phyloP scores from a whole-genome alignment of 2,888 invertebrate genomes.

The Stenichneumon culpator region DNA sequence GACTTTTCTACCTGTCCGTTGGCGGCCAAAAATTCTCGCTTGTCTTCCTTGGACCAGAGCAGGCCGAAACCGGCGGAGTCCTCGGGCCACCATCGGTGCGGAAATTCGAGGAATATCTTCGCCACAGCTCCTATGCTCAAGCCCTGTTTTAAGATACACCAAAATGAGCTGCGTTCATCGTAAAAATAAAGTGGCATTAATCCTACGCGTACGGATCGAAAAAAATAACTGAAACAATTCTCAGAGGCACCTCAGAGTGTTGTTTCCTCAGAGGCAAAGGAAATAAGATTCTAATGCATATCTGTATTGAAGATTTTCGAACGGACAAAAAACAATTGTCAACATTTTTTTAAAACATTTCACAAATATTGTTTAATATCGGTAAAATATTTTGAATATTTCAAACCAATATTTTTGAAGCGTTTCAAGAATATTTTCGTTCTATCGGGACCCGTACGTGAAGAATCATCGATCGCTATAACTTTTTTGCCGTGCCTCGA shows the following conservation, averaged over 20 bases:
- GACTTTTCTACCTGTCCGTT: constrained; percentile 75
- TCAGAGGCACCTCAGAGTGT: not conserved
- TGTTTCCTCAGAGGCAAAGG: not conserved
- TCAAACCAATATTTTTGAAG: too few species aligned
- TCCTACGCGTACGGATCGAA: not conserved
- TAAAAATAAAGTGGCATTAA: not conserved
- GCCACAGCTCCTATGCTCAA: constrained; percentile 89
- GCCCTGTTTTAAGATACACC: constrained; percentile 80
- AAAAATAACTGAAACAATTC: not conserved
- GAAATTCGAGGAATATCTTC: constrained; percentile 90
- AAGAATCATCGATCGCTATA: constrained; percentile 3
- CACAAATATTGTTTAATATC: too few species aligned
- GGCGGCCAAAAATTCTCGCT: constrained; percentile 83
- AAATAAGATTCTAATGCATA: not conserved
- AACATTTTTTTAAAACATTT: too few species aligned
- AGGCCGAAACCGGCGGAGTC: constrained; percentile 86
- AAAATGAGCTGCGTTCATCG: not conserved
- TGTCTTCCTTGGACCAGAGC: constrained; percentile 87
- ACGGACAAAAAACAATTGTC: too few species aligned
- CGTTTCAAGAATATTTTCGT: too few species aligned
- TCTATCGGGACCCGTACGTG: not conserved
- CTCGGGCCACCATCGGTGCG: constrained; percentile 88
- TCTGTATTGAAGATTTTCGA: not conserved
- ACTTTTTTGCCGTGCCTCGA: constrained; percentile 83
- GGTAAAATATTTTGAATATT: too few species aligned